Conservation (phyloP, 2,888 invertebrate genomes). For the Oligia fasciuncula region DNA sequence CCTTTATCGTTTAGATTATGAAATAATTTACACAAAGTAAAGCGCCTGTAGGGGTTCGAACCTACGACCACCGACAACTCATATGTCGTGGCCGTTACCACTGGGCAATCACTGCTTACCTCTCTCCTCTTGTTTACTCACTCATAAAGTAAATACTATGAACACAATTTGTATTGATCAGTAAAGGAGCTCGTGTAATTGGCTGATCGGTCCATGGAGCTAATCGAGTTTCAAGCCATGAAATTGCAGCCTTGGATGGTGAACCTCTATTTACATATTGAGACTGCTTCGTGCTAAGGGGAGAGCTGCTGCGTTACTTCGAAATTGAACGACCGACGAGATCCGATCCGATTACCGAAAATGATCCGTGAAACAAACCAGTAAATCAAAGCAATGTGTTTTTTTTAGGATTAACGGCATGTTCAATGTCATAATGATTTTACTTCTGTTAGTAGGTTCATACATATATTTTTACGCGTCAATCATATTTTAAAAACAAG, state of each 20-base stretch:
- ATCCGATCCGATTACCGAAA: background rate
- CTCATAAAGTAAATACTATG: background rate
- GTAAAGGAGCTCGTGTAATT: conserved; percentile 25
- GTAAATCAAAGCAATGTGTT: background rate
- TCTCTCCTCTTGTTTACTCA: background rate
- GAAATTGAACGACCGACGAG: conserved; percentile 28
- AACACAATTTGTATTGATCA: conserved; percentile 25
- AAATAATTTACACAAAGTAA: too few relatives aligned
- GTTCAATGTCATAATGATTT: too few relatives aligned
- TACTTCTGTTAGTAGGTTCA: too few relatives aligned
- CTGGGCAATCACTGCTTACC: background rate
- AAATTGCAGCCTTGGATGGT: conserved; percentile 43
- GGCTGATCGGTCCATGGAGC: conserved; percentile 39
- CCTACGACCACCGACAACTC: background rate
- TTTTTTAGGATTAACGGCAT: background rate
- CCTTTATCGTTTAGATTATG: too few relatives aligned
- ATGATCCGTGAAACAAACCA: background rate
- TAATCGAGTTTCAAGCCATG: conserved; percentile 50
- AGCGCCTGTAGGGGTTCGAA: too few relatives aligned
- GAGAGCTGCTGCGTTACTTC: conserved; percentile 5
- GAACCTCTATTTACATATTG: conserved; percentile 54
- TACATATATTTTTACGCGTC: too few relatives aligned
- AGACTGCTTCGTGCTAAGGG: conserved; percentile 20
- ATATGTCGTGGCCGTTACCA: background rate
- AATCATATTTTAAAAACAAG: too few relatives aligned